phyloP scores from a whole-genome alignment of 2,797 vertebrate genomes.

The Meda fulgida region DNA sequence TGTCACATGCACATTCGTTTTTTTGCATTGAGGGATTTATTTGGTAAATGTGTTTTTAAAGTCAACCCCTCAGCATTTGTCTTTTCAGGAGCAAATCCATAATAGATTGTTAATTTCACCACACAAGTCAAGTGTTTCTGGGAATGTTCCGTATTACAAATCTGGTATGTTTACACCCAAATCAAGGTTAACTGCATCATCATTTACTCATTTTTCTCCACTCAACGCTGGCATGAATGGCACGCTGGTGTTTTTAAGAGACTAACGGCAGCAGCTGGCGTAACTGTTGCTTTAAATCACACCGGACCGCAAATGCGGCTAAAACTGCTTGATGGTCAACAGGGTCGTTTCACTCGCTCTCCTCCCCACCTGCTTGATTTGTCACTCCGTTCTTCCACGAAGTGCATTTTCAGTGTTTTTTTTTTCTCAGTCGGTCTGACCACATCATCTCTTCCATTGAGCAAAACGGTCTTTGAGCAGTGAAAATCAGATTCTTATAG shows the following conservation, averaged over 20 bases:
- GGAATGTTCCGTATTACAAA: conserved; percentile 12
- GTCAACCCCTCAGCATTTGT: too few relatives aligned
- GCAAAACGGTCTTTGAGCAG: conserved; percentile 48
- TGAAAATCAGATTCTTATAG: conserved; percentile 45
- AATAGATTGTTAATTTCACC: conserved; percentile 2
- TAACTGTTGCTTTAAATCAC: conserved; percentile 48
- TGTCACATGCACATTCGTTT: too few relatives aligned
- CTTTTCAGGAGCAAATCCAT: not conserved
- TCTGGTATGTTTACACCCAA: conserved; percentile 31
- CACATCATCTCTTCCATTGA: conserved; percentile 51
- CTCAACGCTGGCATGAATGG: conserved; percentile 8
- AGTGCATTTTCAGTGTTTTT: conserved; percentile 56
- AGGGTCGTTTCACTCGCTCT: conserved; percentile 42
- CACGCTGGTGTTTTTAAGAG: conserved; percentile 35
- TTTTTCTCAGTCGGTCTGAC: conserved; percentile 46
- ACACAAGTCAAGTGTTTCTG: conserved; percentile 5
- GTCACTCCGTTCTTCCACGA: conserved; percentile 33
- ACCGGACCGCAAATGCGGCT: conserved; percentile 36
- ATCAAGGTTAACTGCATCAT: conserved; percentile 49
- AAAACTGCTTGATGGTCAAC: conserved; percentile 40
- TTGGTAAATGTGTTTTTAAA: not conserved
- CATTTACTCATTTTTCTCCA: conserved; percentile 39
- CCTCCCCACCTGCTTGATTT: conserved; percentile 17
- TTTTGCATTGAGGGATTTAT: not conserved
- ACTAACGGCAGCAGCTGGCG: conserved; percentile 14